Evolutionary conservation across 1,140 invertebrate species (phyloP).

Genomic region (Maconellicoccus hirsutus): DNA sequence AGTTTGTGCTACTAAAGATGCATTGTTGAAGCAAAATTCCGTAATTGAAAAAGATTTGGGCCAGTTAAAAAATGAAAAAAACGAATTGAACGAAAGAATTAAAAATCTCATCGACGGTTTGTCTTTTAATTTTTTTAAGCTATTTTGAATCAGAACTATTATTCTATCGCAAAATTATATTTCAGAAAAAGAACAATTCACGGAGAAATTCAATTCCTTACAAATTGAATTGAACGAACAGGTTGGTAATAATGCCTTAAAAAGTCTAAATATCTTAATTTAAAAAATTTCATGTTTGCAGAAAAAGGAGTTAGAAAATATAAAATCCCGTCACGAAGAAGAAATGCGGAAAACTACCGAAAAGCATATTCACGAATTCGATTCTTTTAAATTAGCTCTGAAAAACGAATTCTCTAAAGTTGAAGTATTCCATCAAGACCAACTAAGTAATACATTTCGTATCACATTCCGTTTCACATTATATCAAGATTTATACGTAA

Average conservation of each 20-base stretch:
- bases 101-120: background rate
- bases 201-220: no score
- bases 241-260: no score
- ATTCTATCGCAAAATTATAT: no score
- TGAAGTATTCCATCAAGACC: constrained; percentile 6
- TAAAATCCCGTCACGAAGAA: background rate
- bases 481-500: background rate
- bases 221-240: no score
- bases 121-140: background rate
- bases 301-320: background rate
- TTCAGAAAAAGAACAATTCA: no score
- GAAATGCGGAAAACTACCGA: background rate
- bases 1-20: background rate
- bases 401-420: background rate
- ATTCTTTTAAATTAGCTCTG: background rate
- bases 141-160: no score
- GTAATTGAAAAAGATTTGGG: background rate
- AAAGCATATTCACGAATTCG: background rate
- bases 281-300: background rate
- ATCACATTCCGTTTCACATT: background rate
- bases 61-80: background rate
- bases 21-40: background rate
- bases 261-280: no score
- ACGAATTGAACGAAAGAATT: background rate
- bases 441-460: background rate